Evolutionary conservation across 2,113 vertebrate species (phyloP).

Genomic region (human): DNA sequence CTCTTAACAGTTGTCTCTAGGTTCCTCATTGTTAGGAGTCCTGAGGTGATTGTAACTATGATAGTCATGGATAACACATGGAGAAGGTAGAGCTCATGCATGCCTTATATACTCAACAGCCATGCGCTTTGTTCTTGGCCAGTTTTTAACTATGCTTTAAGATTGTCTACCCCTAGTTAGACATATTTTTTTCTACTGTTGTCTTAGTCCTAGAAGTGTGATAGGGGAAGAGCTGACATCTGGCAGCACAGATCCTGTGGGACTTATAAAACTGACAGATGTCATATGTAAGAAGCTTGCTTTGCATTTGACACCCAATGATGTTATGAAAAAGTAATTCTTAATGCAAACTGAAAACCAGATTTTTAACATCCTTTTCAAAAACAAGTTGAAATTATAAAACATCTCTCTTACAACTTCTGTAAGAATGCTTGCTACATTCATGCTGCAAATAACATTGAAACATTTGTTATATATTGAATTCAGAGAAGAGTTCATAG

Average conservation of each 20-base stretch:
- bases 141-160: background rate
- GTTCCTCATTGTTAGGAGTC: background rate
- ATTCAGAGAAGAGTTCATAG: background rate
- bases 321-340: background rate
- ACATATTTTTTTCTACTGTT: background rate
- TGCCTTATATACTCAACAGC: background rate
- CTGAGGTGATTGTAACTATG: background rate
- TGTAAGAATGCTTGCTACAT: background rate
- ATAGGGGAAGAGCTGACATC: background rate
- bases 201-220: background rate
- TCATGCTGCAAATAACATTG: background rate
- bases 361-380: background rate
- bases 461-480: background rate
- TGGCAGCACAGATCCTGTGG: background rate
- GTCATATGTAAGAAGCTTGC: background rate
- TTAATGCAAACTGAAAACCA: background rate
- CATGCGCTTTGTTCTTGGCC: background rate
- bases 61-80: rapidly evolving
- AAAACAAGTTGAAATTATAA: background rate
- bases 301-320: background rate
- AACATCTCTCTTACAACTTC: background rate
- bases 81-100: background rate
- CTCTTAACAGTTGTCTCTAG: background rate
- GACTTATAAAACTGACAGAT: background rate
- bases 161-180: background rate